These are phyloP conservation scores for Cacatua alba DNA, from an alignment of 2,113 vertebrate species.

Conservation along the genomic window DNA sequence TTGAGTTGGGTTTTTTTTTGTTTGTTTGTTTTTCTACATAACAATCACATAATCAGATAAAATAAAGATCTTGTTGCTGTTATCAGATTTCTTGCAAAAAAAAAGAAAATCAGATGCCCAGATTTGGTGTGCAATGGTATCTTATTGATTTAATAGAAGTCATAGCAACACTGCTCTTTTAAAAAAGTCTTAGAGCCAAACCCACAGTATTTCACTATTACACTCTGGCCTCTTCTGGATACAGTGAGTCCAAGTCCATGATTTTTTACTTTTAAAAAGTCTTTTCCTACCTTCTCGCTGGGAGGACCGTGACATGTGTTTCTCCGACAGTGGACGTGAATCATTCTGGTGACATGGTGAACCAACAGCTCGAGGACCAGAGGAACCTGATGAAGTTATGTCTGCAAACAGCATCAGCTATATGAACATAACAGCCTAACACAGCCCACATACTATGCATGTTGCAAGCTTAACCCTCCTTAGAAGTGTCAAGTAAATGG, in stretches of 20 bases:
- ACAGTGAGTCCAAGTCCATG: neutral
- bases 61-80: neutral
- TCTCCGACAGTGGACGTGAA: constrained; percentile 77
- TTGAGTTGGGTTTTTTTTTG: neutral
- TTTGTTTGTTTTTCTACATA: neutral
- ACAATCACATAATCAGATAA: rapidly evolving
- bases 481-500: too few species aligned
- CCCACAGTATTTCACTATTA: rapidly evolving
- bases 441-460: neutral
- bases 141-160: neutral
- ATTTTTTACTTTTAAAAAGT: neutral
- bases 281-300: constrained; percentile 87
- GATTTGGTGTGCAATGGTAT: neutral
- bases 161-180: neutral
- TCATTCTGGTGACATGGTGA: constrained; percentile 87
- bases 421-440: neutral
- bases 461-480: neutral
- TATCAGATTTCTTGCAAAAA: neutral
- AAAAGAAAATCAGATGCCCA: neutral
- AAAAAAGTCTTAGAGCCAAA: neutral
- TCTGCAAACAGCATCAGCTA: constrained; percentile 65
- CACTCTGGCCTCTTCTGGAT: neutral
- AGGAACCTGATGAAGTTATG: constrained; percentile 46
- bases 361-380: constrained; percentile 81
- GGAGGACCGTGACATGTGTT: constrained; percentile 82